Base-by-base conservation (phyloP, 2,113 vertebrate genomes). In the Nerophis lumbriciformis region DNA sequence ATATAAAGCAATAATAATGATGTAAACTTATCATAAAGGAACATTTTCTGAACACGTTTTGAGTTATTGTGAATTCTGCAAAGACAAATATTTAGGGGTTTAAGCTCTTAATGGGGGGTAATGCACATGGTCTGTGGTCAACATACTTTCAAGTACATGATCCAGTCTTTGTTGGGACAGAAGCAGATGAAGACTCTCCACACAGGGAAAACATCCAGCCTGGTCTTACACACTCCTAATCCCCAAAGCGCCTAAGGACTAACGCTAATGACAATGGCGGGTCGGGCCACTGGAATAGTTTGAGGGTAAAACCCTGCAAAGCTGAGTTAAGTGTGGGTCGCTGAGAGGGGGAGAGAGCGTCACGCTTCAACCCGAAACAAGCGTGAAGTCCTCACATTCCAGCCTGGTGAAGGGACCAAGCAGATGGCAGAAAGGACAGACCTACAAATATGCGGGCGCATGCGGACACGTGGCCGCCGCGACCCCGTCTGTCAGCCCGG, bases 191-290 rank as follows among this genome's bases (percentile, higher is more conserved):
- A 57, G 67, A 82, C 74, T 72, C 61, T 37, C 53, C 16, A 11
- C 5, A 4, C 56, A 68, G 80, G 54, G 61, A 54, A 81, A 77
- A 75, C 78, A 72, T 50, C 59, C 65, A 63, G 82, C 73, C 72
- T 83, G 67, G 2, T 57, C 14, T 83, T 80, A 78, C 82, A 75
- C 9, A 13, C 63, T 68, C 60, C 60, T 69, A 78, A 83, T 77
- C 73, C 79, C 47, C 59, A 66, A 50, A 61, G 57, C 5, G 19
- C 28, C 72, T 49, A 56, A 39, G 71, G 50, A 78, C 65, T 37
- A 54, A n/a, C 13, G 68, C 36, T 56, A 81, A 80, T 75, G 65
- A 64, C 64, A 71, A 73, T 60, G 64, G 16, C 15, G 54, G 71
- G 13, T 28, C 10, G 1, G 4, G 21, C 4, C 0, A 47, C 61